phyloP scores from a whole-genome alignment of 2,797 vertebrate species.

The Rhadinocentrus ornatus region DNA sequence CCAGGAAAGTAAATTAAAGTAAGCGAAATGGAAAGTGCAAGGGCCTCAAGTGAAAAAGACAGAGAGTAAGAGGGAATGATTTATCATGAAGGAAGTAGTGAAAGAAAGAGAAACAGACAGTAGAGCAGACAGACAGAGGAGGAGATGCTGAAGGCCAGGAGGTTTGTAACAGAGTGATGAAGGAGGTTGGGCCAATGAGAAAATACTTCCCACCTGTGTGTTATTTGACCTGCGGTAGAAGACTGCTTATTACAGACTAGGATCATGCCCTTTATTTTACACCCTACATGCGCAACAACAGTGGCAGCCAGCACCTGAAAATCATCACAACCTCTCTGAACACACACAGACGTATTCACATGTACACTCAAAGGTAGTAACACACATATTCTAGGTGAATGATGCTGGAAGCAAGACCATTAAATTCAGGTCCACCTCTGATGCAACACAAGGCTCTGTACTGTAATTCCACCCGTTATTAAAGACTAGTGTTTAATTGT shows the following conservation, averaged over 20 bases:
- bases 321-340: constrained; percentile 28
- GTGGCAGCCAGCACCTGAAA: constrained; percentile 1
- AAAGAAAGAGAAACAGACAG: constrained; percentile 14
- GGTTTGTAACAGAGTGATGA: constrained; percentile 22
- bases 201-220: constrained; percentile 33
- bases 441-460: constrained; percentile 31
- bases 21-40: constrained; percentile 63
- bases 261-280: constrained; percentile 44
- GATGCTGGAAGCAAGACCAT: constrained; percentile 34
- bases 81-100: constrained; percentile 29
- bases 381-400: constrained; percentile 22
- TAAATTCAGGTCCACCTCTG: constrained; percentile 49
- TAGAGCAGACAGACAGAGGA: constrained; percentile 6
- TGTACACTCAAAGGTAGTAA: neutral
- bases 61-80: constrained; percentile 32
- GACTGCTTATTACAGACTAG: constrained; percentile 39
- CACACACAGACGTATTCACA: constrained; percentile 1
- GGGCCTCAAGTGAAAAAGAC: constrained; percentile 38
- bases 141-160: constrained; percentile 11
- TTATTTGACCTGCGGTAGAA: constrained; percentile 45
- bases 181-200: constrained; percentile 25
- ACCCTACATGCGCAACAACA: constrained; percentile 20
- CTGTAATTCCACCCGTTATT: constrained; percentile 48
- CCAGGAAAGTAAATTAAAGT: constrained; percentile 64
- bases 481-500: constrained; percentile 33